phyloP scores from a whole-genome alignment of 1,140 invertebrate species.

The Dendrolimus kikuchii region DNA sequence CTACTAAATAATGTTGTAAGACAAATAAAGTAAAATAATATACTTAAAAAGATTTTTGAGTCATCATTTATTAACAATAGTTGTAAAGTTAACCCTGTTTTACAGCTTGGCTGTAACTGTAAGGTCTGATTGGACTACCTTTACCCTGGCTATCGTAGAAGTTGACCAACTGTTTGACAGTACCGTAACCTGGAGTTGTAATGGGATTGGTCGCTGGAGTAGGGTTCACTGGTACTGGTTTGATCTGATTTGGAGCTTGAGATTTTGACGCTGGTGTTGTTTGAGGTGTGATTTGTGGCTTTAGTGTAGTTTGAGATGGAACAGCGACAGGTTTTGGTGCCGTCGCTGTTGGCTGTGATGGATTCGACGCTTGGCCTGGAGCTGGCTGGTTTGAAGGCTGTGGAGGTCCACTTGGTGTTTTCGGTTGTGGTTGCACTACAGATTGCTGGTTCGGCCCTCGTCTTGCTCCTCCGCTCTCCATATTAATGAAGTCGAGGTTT shows the following conservation, averaged over 20 bases:
- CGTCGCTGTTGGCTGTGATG: constrained; percentile 8
- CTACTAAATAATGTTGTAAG: too few relatives aligned
- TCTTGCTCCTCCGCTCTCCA: constrained; percentile 37
- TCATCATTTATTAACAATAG: constrained; percentile 2
- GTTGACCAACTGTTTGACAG: constrained; percentile 50
- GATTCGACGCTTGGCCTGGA: constrained; percentile 5
- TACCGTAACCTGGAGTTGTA: constrained; percentile 56
- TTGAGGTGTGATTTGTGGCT: constrained; percentile 2
- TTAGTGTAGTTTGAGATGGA: background rate
- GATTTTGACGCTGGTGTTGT: constrained; percentile 8
- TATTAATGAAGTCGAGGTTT: constrained; percentile 61
- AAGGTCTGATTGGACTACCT: constrained; percentile 51
- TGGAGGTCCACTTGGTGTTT: background rate
- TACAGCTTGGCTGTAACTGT: constrained; percentile 57
- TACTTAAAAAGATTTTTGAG: background rate
- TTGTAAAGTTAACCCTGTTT: constrained; percentile 42
- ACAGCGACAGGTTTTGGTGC: constrained; percentile 7
- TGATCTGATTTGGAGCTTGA: constrained; percentile 27
- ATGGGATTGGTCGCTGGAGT: constrained; percentile 30
- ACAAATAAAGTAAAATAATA: too few relatives aligned
- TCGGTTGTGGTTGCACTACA: constrained; percentile 4
- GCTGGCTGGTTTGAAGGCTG: background rate
- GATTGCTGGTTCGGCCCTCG: constrained; percentile 13
- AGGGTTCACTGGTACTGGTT: constrained; percentile 38
- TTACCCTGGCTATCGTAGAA: constrained; percentile 62